These are phyloP conservation scores for Drosophila sproati DNA, from an alignment of 1,140 invertebrate genomes.

Conservation along the genomic window DNA sequence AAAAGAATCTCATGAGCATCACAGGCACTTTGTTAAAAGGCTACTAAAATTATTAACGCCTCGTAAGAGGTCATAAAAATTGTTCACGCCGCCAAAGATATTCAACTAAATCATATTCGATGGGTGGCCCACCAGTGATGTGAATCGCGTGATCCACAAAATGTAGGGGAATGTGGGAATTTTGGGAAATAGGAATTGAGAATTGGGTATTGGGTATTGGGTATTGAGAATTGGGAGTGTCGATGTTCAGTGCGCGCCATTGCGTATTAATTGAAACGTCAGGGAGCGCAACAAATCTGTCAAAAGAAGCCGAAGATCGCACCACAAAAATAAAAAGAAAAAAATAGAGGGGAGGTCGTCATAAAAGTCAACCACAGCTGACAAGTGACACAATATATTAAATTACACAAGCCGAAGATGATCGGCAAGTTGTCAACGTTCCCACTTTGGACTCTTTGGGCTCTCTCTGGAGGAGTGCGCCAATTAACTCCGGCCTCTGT, in stretches of 20 bases:
- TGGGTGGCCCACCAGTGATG: slow-evolving; percentile 58
- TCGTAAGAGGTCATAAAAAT: slow-evolving; percentile 73
- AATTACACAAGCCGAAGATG: slow-evolving; percentile 77
- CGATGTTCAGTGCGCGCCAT: slow-evolving; percentile 73
- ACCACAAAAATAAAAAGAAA: slow-evolving; percentile 26
- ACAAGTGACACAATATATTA: slow-evolving; percentile 83
- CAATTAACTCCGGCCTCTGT: slow-evolving; percentile 81
- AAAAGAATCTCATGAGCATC: slow-evolving; percentile 1
- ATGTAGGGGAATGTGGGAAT: slow-evolving; percentile 18
- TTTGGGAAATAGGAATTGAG: neutral
- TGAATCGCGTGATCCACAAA: slow-evolving; percentile 41
- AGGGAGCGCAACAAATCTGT: slow-evolving; percentile 82
- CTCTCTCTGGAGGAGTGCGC: slow-evolving; percentile 57
- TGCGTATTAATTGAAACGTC: slow-evolving; percentile 83
- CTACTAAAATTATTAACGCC: slow-evolving; percentile 73
- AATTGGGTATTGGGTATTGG: too few relatives aligned
- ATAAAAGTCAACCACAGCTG: slow-evolving; percentile 78
- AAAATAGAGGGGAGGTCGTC: slow-evolving; percentile 32
- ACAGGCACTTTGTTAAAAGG: slow-evolving; percentile 54
- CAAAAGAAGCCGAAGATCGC: slow-evolving; percentile 67
- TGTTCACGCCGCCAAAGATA: slow-evolving; percentile 47
- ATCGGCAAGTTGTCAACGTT: slow-evolving; percentile 78
- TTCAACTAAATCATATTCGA: slow-evolving; percentile 56
- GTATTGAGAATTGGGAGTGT: slow-evolving; percentile 44
- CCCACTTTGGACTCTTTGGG: neutral